Percentiles rank a stretch among this genome's conserved stretches.
phyloP scores from a whole-genome alignment of 2,888 invertebrate genomes.

The Caenorhabditis plicata region DNA sequence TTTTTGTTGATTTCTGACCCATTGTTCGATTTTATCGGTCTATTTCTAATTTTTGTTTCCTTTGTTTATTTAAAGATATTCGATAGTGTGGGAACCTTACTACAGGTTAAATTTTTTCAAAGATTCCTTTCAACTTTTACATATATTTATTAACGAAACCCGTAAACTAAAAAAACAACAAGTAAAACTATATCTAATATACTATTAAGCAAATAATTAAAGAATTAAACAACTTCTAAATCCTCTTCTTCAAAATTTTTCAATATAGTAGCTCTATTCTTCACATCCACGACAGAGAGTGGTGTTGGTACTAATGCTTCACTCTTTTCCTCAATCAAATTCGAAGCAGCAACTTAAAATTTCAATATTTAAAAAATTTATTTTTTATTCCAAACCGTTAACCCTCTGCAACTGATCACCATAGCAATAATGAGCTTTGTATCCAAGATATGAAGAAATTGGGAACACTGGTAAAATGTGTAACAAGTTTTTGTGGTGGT shows the following conservation, averaged over 20 bases:
- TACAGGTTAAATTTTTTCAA: too few relatives aligned
- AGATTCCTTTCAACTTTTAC: too few relatives aligned
- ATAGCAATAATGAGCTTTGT: constrained; percentile 47
- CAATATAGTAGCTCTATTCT: constrained; percentile 21
- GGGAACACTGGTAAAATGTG: constrained; percentile 46
- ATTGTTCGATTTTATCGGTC: constrained; percentile 9
- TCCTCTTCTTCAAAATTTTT: constrained; percentile 18
- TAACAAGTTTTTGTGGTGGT: constrained; percentile 45
- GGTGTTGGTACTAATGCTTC: constrained; percentile 26
- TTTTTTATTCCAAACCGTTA: constrained; percentile 8
- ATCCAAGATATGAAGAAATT: constrained; percentile 43
- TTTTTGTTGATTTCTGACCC: constrained; percentile 23
- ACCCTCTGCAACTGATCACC: constrained; percentile 39
- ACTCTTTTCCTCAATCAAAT: constrained; percentile 28
- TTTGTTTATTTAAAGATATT: too few relatives aligned
- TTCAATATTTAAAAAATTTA: constrained; percentile 2
- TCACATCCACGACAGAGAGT: constrained; percentile 36
- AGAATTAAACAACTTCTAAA: constrained; percentile 3
- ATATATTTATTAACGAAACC: constrained; percentile 4
- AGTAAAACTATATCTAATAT: constrained; percentile 5
- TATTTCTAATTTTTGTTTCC: not conserved
- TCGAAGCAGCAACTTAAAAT: constrained; percentile 23
- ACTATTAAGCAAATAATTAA: not conserved
- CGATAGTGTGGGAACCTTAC: too few relatives aligned
- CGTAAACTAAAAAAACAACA: constrained; percentile 10